Percentiles rank a stretch among this genome's conserved stretches.
phyloP scores from a whole-genome alignment of 1,140 invertebrate genomes.

The Coenobita brevimanus region DNA sequence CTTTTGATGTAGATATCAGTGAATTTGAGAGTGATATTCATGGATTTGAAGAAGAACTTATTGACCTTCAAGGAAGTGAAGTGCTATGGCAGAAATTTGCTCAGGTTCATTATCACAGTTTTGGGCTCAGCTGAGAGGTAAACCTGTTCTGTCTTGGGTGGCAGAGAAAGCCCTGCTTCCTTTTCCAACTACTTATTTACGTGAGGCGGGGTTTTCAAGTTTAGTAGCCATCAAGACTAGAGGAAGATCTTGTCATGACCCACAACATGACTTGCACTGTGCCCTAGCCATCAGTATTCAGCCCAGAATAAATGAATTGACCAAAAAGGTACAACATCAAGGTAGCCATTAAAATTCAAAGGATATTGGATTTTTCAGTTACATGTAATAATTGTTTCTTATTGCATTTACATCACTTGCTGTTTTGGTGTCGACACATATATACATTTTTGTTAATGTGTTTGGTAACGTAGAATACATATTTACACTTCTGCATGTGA shows the following conservation, averaged over 20 bases:
- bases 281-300: constrained; percentile 3
- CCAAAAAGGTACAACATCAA: neutral
- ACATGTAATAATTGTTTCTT: neutral
- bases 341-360: constrained; percentile 17
- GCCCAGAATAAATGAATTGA: constrained; percentile 4
- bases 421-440: too few species aligned
- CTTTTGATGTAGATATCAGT: neutral
- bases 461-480: too few species aligned
- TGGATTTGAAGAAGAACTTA: constrained; percentile 44
- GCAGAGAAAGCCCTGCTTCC: constrained; percentile 7
- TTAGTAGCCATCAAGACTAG: constrained; percentile 19
- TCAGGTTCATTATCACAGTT: constrained; percentile 17
- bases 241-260: constrained; percentile 15
- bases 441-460: too few species aligned
- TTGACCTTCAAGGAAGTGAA: constrained; percentile 29
- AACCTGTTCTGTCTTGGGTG: constrained; percentile 16
- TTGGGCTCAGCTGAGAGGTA: neutral
- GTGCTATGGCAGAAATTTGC: constrained; percentile 3
- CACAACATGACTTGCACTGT: constrained; percentile 2
- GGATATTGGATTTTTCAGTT: neutral
- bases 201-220: constrained; percentile 19
- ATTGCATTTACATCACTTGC: neutral
- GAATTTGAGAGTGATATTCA: constrained; percentile 21
- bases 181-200: constrained; percentile 7
- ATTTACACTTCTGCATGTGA: too few species aligned